Evolutionary conservation across 1,140 invertebrate genomes (phyloP).

Genomic region (Aphaenogaster rudis): DNA sequence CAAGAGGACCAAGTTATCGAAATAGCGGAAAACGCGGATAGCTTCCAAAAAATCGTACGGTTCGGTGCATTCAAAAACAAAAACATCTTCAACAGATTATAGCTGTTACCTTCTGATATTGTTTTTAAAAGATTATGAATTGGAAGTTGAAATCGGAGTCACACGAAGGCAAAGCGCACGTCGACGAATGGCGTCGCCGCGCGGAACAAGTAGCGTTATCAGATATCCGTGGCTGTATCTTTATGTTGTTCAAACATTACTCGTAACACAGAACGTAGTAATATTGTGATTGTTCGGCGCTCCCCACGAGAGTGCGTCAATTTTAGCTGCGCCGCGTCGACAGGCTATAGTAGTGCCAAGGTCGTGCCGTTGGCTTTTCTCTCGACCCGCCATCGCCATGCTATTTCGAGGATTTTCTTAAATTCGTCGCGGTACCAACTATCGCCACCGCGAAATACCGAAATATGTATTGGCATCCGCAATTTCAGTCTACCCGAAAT

Average conservation of each 20-base stretch:
- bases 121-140: background rate
- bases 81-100: background rate
- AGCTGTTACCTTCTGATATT: background rate
- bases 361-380: constrained; percentile 73
- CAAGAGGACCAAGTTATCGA: background rate
- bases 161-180: background rate
- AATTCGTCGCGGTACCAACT: constrained; percentile 36
- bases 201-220: background rate
- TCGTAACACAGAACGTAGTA: constrained; percentile 61
- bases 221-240: constrained; percentile 27
- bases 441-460: constrained; percentile 44
- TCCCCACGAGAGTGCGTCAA: constrained; percentile 49
- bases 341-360: constrained; percentile 69
- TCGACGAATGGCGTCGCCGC: background rate
- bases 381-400: constrained; percentile 37
- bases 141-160: background rate
- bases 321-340: constrained; percentile 65
- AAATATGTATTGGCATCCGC: constrained; percentile 11
- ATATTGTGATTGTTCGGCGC: constrained; percentile 65
- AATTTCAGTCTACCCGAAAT: background rate
- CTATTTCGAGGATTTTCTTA: constrained; percentile 75
- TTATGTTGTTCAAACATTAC: constrained; percentile 17
- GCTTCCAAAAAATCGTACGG: background rate
- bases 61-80: background rate
- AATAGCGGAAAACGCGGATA: background rate